These are phyloP conservation scores for Poeciliopsis gracilis DNA, from an alignment of 2,797 vertebrate genomes.

Conservation along the genomic window DNA sequence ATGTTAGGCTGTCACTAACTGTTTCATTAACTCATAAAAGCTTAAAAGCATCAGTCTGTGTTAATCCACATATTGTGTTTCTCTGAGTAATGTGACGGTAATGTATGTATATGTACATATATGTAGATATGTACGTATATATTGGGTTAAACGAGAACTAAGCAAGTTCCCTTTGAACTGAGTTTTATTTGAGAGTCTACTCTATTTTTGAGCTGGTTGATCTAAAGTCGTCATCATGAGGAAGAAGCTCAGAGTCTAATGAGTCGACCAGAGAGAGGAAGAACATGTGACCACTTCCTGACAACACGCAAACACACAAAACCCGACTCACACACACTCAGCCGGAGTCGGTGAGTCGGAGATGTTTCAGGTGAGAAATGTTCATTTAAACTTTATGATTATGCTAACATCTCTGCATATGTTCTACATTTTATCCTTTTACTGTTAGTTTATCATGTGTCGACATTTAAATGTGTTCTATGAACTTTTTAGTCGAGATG, in stretches of 20 bases:
- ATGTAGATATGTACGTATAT: background rate
- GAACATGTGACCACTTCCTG: constrained; percentile 82
- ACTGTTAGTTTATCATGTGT: background rate
- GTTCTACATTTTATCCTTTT: background rate
- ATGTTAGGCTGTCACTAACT: background rate
- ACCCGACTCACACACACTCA: constrained; percentile 24
- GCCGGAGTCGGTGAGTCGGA: constrained; percentile 15
- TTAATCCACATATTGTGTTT: background rate
- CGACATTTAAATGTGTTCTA: background rate
- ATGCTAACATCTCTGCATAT: background rate
- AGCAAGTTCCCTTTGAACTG: background rate
- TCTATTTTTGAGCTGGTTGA: background rate
- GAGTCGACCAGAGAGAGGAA: constrained; percentile 60
- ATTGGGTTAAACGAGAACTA: background rate
- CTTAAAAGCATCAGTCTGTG: background rate
- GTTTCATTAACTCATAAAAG: background rate
- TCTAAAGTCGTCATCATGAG: constrained; percentile 30
- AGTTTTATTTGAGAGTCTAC: background rate
- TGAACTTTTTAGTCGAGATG: background rate
- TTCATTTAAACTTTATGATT: background rate
- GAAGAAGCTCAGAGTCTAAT: constrained; percentile 65
- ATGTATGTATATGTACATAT: background rate
- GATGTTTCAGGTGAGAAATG: constrained; percentile 58
- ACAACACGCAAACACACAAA: constrained; percentile 55
- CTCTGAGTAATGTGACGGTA: background rate